Base-by-base conservation (phyloP, 1,140 invertebrate genomes). In the Acromyrmex charruanus region DNA sequence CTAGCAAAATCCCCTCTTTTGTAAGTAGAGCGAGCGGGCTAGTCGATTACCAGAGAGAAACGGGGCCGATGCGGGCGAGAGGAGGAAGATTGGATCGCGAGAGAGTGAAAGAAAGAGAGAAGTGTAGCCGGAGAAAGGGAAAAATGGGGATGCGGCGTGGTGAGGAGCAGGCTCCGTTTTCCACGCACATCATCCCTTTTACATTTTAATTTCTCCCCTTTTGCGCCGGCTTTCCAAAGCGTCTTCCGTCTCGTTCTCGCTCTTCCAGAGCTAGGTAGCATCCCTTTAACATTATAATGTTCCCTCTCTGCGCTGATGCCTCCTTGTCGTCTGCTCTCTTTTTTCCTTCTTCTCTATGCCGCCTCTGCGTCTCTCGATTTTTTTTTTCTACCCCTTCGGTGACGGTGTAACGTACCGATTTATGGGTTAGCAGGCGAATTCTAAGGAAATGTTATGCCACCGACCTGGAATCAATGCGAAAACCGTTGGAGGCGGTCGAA, bases 141-240 rank as follows among this genome's bases (percentile, higher is more conserved):
- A 44, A 53, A 51, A 69, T 61, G 66, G 65, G 74, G 77, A 71
- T 63, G 61, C 63, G 59, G 39, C 44, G 66, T 72, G 18, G 63
- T 53, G 59, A 49, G 51, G 79, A 65, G 85, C 90, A 82, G 88
- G 77, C 88, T 91, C 81, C 91, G 74, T 93, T 94, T 94, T 94
- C 90, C 93, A 93, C 92, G 93, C 93, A 93, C 93, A 94, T 94
- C 93, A 94, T 94, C 93, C 93, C 94, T 94, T 94, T 94, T 94
- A 94, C 92, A 94, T 94, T 94, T 94, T 94, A 94, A 94, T 94
- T 94, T 94, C 92, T 94, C 93, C 94, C 94, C 93, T 94, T 94
- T 94, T 93, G 89, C 92, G 72, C 86, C 84, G 90, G 91, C 92
- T 92, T 93, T 94, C 92, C 92, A 94, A 93, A 94, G 90, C 87